Base-by-base conservation (phyloP, 2,113 vertebrate species). In the Triplophysa rosa region DNA sequence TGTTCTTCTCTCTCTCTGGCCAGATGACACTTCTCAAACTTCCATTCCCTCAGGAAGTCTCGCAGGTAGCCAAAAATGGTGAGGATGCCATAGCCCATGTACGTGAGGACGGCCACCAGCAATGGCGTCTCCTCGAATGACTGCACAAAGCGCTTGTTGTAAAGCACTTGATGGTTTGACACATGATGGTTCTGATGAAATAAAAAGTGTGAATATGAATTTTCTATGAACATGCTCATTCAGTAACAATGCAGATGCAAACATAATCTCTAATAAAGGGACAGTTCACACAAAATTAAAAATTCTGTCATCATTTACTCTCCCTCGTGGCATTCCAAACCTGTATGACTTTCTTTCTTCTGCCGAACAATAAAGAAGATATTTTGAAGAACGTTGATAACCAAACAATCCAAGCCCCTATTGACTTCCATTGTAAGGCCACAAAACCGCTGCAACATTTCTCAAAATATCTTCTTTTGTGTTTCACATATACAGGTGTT, bases 11-110 rank as follows among this genome's bases (percentile, higher is more conserved):
- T 93, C 86, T 99, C 97, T 16, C 93, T 94, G 78, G 96, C 96
- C 88, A 96, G 91, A 68, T 96, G 93, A 87, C 96, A 98, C 80
- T 96, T 97, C 87, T 98, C 96, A 58, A 98, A 95, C 90, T 94
- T 95, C 96, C 96, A 98, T 23, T 95, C 88, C 49, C 97, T 93
- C 80, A 99, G 90, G 90, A 99, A 98, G 89, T 99, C 97, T 75
- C 97, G 91, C 86, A 99, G 93, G 88, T 99, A 98, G 14, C 97
- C 97, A 47, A 99, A 98, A 83, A 99, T 90, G 61, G 97, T 99
- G 80, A 99, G 96, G 69, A 99, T 96, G 64, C 97, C 96, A 0
- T 99, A 99, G 17, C 97, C 96, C 89, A 99, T 94, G 0, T 98
- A 99, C 14, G 97, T 99, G 84, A 99, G 93, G 82, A 99, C 97